Conservation (phyloP, 2,888 invertebrate genomes). For the Tridacna gigas region DNA sequence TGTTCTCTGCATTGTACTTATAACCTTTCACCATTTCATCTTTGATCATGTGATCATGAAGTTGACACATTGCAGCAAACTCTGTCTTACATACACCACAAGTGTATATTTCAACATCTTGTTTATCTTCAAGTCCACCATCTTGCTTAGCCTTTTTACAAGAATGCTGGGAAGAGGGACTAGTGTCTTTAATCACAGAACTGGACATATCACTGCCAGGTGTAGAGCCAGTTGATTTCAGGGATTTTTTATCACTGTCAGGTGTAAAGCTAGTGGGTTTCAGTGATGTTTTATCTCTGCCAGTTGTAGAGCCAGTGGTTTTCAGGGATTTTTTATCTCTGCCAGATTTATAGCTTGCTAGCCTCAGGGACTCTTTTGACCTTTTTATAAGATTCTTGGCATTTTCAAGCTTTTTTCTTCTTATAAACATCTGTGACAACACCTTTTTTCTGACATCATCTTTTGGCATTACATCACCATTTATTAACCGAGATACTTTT, state of each 20-base stretch:
- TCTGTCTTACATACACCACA: conserved; percentile 44
- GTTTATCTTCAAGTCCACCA: not conserved
- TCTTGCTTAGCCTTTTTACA: not conserved
- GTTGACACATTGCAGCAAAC: conserved; percentile 45
- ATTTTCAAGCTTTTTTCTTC: not conserved
- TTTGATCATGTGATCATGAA: conserved; percentile 57
- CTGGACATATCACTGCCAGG: not conserved
- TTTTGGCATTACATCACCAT: too few species aligned
- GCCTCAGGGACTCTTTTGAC: not conserved
- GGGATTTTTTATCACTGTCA: too few species aligned
- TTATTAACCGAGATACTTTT: too few species aligned
- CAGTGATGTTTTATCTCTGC: too few species aligned
- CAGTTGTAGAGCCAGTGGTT: too few species aligned
- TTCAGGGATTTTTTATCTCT: too few species aligned
- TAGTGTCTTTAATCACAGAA: not conserved
- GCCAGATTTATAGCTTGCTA: not conserved
- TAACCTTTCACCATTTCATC: conserved; percentile 51
- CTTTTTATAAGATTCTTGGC: not conserved
- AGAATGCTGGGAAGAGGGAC: not conserved
- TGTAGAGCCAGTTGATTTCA: not conserved
- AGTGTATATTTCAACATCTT: not conserved
- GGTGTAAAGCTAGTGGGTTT: too few species aligned
- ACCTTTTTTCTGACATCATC: not conserved
- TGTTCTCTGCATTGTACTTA: conserved; percentile 44
- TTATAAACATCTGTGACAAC: not conserved